Percentiles rank a stretch among this genome's conserved stretches.
Evolutionary conservation across 2,888 invertebrate genomes (phyloP).

Genomic region (Hirtodrosophila cameraria): DNA sequence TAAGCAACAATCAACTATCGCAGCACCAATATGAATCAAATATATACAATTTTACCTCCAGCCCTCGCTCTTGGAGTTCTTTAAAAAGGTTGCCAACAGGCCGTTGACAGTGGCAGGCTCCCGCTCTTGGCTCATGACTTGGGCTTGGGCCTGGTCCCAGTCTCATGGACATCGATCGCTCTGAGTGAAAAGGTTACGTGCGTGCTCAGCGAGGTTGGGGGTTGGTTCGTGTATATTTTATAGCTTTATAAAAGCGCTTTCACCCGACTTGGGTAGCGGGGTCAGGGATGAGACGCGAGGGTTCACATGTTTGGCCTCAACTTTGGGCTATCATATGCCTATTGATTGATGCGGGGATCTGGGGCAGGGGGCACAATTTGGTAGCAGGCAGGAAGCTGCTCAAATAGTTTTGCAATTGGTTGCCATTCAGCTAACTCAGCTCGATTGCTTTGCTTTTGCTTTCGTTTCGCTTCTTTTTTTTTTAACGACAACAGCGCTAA

Average conservation of each 20-base stretch:
- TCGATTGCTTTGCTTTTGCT: conserved; percentile 46
- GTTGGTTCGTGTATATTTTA: conserved; percentile 68
- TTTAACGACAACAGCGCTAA: conserved; percentile 49
- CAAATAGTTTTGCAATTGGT: conserved; percentile 66
- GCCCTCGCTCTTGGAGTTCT: conserved; percentile 35
- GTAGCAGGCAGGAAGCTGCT: conserved; percentile 26
- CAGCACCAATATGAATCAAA: neutral
- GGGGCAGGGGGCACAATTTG: neutral
- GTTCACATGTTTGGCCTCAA: conserved; percentile 47
- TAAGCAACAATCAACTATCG: no score
- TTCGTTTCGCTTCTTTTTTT: conserved; percentile 28
- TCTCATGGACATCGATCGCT: conserved; percentile 31
- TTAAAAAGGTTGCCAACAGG: conserved; percentile 59
- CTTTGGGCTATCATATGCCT: conserved; percentile 58
- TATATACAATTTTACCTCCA: neutral
- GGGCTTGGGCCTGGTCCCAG: conserved; percentile 11
- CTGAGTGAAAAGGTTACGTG: conserved; percentile 51
- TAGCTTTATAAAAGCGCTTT: conserved; percentile 70
- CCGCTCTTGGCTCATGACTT: neutral
- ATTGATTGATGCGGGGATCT: conserved; percentile 60
- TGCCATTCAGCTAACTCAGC: conserved; percentile 61
- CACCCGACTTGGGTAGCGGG: conserved; percentile 56
- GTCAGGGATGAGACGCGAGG: conserved; percentile 50
- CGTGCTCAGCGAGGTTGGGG: conserved; percentile 19
- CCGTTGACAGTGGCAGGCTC: conserved; percentile 61